Base-by-base conservation (phyloP, 1,140 invertebrate genomes). In the Grapholita molesta region DNA sequence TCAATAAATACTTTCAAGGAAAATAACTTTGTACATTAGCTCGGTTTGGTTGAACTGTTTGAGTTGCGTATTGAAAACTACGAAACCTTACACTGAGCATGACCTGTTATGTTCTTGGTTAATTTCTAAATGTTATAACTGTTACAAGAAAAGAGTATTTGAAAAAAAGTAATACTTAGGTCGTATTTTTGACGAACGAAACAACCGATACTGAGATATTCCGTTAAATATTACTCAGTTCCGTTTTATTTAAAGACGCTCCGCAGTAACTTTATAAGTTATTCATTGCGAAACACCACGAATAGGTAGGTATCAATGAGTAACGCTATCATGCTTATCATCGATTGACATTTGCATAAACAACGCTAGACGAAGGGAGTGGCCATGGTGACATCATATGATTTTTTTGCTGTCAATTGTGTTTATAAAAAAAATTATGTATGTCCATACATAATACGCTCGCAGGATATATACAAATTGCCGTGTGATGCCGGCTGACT, bases 331-430 rank as follows among this genome's bases (percentile, higher is more conserved):
- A 55, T n/a, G 55, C 55, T 61, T 48, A 48, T 48, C 42, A 5
- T 12, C 7, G 42, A 48, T 48, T 48, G 25, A 12, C 55, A 61
- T 61, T 61, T 61, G 55, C 55, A 61, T 61, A 61, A 61, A 61
- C 55, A 61, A 32, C 55, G 25, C 55, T 28, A 61, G 28, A 61
- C 55, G 55, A 25, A 61, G 55, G 55, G 55, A 61, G 55, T 30
- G 42, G 55, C 55, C 55, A 61, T 7, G 24, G 24, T 61, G 55
- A 61, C 55, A 30, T 61, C 55, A 61, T 18, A 30, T 28, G 2
- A 61, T 61, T n/a, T 48, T 48, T 38, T 3, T 35, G 3, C 33
- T 35, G 28, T 7, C 28, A 3, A 3, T 30, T 5, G 9, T 38
- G 12, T n/a, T n/a, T n/a, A n/a, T n/a, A n/a, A n/a, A n/a, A n/a